Base-by-base conservation (phyloP, 2,888 invertebrate species). In the Germaria angustata region DNA sequence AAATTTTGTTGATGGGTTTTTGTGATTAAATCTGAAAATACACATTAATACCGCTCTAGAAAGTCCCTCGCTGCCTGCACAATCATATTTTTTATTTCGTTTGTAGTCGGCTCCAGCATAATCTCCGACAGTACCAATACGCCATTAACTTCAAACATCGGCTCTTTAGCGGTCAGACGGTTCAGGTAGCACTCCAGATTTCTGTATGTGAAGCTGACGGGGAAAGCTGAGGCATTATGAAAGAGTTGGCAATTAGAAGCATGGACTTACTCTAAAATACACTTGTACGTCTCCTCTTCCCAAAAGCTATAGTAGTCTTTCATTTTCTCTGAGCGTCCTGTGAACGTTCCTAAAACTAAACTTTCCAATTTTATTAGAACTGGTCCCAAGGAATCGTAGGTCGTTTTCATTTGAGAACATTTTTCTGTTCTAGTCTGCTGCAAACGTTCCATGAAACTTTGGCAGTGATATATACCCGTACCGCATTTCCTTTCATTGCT, bases 291-390 rank as follows among this genome's bases (percentile, higher is more conserved):
- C 90, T 95, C 95, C 86, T 93, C 93, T 89, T 98, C 98, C 95
- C 97, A 98, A 89, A 93, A 93, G 0, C 93, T 92, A 87, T 98
- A 98, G 89, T 96, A 97, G 0, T 94, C 92, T 4, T 92, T 92
- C 95, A 98, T 96, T 82, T 94, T 93, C 0, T 92, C 90, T 0
- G 95, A 95, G 66, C 92, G 92, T 2, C 97, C 97, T 0, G 95
- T 95, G 85, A 95, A 95, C 1, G 95, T 95, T 80, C 95, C 95
- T 20, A 96, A 93, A 1, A 97, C 95, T 39, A 98, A 91, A 83
- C 95, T 95, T 91, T 98, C 98, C 82, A 98, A 90, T 91, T 98
- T 98, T 86, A 95, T 94, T 13, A 98, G 92, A 73, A 97, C 94
- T 0, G 97, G 96, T 0, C 96, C 95, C 53, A 97, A 92, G 0